Evolutionary conservation across 2,797 vertebrate genomes (phyloP).

Genomic region (Argya squamiceps): DNA sequence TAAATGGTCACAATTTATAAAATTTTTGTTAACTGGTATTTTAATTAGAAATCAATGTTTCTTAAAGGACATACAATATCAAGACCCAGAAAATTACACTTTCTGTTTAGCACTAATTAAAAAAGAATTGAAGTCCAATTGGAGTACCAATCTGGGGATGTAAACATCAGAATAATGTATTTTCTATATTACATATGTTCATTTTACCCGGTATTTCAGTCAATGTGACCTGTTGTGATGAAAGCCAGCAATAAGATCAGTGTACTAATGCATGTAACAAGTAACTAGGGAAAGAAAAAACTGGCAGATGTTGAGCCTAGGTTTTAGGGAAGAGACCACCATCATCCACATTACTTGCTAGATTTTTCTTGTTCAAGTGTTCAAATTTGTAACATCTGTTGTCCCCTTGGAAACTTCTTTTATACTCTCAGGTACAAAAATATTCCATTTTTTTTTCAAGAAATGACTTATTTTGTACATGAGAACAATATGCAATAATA

Average conservation of each 20-base stretch:
- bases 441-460: neutral
- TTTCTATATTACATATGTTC: neutral
- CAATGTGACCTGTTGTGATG: neutral
- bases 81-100: neutral
- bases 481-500: neutral
- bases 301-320: neutral
- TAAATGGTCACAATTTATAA: neutral
- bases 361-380: neutral
- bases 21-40: neutral
- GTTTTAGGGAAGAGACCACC: neutral
- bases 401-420: neutral
- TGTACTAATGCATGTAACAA: neutral
- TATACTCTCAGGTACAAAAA: neutral
- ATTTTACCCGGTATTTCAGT: neutral
- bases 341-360: neutral
- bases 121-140: neutral
- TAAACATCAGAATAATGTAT: neutral
- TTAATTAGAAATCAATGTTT: neutral
- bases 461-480: neutral
- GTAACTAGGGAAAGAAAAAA: neutral
- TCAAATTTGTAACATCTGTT: neutral
- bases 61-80: neutral
- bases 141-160: neutral
- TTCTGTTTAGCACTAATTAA: neutral
- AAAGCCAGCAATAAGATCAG: neutral